Conservation (phyloP, 2,888 invertebrate species). For the Stenolophus ochropezus region DNA sequence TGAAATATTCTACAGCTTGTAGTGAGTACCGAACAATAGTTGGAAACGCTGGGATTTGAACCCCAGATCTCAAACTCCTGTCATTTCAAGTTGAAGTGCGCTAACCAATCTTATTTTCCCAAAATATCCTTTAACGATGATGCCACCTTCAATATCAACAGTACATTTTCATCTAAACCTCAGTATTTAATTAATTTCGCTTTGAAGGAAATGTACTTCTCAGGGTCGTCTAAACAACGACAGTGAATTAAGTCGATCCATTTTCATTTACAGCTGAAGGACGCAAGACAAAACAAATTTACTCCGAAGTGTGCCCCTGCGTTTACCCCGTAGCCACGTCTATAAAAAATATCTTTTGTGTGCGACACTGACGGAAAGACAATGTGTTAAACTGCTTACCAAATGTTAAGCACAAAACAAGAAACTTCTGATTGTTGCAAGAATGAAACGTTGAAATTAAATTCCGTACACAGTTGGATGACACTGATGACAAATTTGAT, state of each 20-base stretch:
- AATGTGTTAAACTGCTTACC: not conserved
- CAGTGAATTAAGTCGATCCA: conserved; percentile 44
- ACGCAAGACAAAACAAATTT: conserved; percentile 37
- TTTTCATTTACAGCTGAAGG: conserved; percentile 44
- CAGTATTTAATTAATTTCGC: conserved; percentile 45
- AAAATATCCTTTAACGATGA: no score
- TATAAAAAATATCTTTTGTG: conserved; percentile 48
- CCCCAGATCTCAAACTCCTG: no score
- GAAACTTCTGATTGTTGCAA: no score
- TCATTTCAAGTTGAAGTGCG: no score
- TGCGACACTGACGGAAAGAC: not conserved
- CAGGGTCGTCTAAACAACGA: not conserved
- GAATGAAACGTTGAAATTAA: no score
- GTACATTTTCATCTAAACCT: conserved; percentile 46
- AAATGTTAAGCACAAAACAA: not conserved
- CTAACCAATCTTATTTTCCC: no score
- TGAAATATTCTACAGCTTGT: no score
- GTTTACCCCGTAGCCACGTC: not conserved
- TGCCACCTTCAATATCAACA: no score
- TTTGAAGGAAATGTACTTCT: conserved; percentile 27
- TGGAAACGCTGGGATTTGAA: no score
- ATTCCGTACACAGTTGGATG: no score
- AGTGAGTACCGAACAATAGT: no score
- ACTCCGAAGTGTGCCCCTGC: conserved; percentile 22
- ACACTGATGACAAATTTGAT: no score